These are phyloP conservation scores for Pseudorhiza aurosa DNA, from an alignment of 30 jellyfish, hydroid and myxozoan species.

Conservation along the genomic window DNA sequence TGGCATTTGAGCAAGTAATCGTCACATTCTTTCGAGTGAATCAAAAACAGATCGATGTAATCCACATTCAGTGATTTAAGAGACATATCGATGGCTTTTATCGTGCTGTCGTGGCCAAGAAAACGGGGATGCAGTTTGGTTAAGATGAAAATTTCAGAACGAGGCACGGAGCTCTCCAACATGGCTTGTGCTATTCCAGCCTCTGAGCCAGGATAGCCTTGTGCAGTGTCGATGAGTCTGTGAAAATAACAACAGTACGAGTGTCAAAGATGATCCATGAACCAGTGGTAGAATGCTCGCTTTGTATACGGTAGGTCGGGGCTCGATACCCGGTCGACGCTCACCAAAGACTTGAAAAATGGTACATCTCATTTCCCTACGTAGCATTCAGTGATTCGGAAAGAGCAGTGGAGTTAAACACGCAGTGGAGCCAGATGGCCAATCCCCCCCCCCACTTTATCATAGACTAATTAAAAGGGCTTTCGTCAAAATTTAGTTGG, in stretches of 20 bases:
- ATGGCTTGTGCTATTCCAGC: constrained; percentile 85
- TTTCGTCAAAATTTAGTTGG: no score
- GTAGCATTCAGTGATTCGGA: no score
- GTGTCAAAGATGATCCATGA: no score
- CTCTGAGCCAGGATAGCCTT: constrained; percentile 94
- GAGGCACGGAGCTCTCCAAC: constrained; percentile 69
- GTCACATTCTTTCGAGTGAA: constrained; percentile 90
- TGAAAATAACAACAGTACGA: neutral
- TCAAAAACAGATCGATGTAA: constrained; percentile 82
- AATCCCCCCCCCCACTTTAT: no score
- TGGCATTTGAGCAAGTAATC: constrained; percentile 77
- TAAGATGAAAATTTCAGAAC: constrained; percentile 84
- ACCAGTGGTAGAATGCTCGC: no score
- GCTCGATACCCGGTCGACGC: no score
- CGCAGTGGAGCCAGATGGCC: no score
- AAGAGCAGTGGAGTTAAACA: no score
- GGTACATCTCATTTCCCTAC: no score
- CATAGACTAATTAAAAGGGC: no score
- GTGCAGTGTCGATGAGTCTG: constrained; percentile 89
- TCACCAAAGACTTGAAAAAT: no score
- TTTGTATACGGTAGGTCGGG: no score
- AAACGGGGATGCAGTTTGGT: constrained; percentile 88
- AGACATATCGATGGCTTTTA: constrained; percentile 88
- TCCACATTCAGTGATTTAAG: constrained; percentile 67
- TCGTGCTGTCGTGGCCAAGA: constrained; percentile 86